A percentile compares a stretch with the other conserved stretches of the same genome.
phyloP scores from a whole-genome alignment of 2,797 vertebrate species.

The Myoxocephalus aenaeus region DNA sequence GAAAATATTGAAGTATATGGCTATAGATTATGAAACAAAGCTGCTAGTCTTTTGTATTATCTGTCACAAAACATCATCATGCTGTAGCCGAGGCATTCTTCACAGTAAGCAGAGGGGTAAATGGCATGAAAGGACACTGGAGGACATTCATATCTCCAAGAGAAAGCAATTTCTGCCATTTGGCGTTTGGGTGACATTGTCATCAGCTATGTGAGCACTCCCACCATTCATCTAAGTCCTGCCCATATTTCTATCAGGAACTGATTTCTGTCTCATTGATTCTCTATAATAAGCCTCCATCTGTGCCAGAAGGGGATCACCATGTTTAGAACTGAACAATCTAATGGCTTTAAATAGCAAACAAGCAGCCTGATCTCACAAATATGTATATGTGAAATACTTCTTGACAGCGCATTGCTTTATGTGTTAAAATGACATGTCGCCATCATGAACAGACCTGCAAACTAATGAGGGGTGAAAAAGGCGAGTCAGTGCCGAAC shows the following conservation, averaged over 20 bases:
- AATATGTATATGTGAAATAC: background rate
- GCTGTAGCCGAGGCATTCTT: conserved; percentile 24
- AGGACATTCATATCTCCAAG: conserved; percentile 50
- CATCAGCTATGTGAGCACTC: conserved; percentile 6
- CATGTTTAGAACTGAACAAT: conserved; percentile 15
- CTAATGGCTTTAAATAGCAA: background rate
- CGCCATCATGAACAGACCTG: no score
- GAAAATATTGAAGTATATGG: background rate
- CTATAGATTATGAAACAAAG: conserved; percentile 24
- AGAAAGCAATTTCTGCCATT: conserved; percentile 36
- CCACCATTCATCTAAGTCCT: conserved; percentile 22
- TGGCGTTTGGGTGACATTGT: conserved; percentile 37
- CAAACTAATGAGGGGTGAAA: no score
- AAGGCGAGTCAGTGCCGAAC: no score
- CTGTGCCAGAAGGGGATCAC: background rate
- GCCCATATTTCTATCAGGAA: conserved; percentile 11
- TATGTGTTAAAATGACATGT: background rate
- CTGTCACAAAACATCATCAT: conserved; percentile 46
- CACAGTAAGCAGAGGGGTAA: conserved; percentile 34
- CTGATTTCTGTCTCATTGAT: conserved; percentile 8
- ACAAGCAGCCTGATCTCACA: background rate
- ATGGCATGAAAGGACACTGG: conserved; percentile 51
- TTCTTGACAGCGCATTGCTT: background rate
- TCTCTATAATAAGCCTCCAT: conserved; percentile 8
- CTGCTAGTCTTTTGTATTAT: conserved; percentile 15